Base-by-base conservation (phyloP, 2,113 vertebrate genomes). In the Engystomops pustulosus region DNA sequence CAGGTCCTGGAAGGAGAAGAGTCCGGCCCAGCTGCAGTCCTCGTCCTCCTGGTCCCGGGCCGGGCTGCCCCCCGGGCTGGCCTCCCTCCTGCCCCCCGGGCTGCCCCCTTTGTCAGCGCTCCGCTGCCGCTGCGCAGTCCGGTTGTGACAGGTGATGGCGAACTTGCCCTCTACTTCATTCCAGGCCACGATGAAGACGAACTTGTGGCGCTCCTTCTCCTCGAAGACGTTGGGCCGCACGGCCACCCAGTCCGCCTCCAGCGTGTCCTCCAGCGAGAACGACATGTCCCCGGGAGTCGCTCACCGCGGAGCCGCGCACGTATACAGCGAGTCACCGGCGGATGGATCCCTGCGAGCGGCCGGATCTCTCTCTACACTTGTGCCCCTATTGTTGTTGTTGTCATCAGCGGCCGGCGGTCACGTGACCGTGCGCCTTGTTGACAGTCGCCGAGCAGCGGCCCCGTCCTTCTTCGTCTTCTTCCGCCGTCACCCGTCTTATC, bases 181-280 rank as follows among this genome's bases (percentile, higher is more conserved):
- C 97, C 97, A 99, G 88, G 97, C 97, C 90, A 97, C 97, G 72
- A 99, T 99, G n/a, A 99, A 99, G 17, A 94, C 96, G 68, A 98
- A 98, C 88, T 98, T 98, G 87, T 97, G 97, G 80, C 94, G 93
- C 86, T 97, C 96, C 49, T 95, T 96, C 80, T 98, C 97, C 65
- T 98, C 96, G 89, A 99, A 99, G 7, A 94, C 94, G 86, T 95
- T 94, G 44, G 97, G 96, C 86, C 96, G 91, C 10, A 99, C 96
- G 2, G 97, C 97, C 67, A 99, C 97, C 97, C 97, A 99, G 36
- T 94, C 97, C 81, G 96, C 95, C 93, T 99, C 97, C 68, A 98
- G 86, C 80, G 95, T 93, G 85, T 98, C 97, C 89, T 99, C 97
- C 91, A 97, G 92, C 10, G 94, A 92, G 91, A 95, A 95, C 86